Evolutionary conservation across 2,113 vertebrate species (phyloP).

Genomic region (Scortum barcoo): DNA sequence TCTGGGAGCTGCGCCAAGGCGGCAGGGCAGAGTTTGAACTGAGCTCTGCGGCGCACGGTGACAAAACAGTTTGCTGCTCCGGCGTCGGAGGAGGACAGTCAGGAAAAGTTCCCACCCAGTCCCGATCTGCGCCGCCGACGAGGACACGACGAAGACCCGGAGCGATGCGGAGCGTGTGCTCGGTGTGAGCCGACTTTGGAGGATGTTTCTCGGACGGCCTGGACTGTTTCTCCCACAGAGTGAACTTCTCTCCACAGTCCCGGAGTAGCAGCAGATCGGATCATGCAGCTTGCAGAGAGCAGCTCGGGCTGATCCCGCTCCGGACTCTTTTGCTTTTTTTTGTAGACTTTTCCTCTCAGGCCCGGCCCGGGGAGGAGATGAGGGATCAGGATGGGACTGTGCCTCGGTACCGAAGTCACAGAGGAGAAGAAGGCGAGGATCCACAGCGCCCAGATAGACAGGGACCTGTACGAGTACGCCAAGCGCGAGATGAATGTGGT

Average conservation of each 20-base stretch:
- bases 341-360: conserved; percentile 25
- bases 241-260: not conserved
- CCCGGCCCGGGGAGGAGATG: conserved; percentile 67
- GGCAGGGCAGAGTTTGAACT: conserved; percentile 63
- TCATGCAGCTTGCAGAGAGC: conserved; percentile 25
- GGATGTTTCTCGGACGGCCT: conserved; percentile 38
- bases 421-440: conserved; percentile 83
- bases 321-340: conserved; percentile 18
- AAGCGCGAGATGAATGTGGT: conserved; percentile 85
- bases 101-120: not conserved
- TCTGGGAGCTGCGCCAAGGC: conserved; percentile 41
- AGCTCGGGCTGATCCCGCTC: conserved; percentile 6
- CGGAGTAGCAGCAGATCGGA: not conserved
- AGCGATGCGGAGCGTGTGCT: too few relatives aligned
- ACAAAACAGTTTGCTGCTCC: conserved; percentile 5
- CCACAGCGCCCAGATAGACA: conserved; percentile 81
- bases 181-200: not conserved
- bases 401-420: conserved; percentile 83
- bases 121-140: not conserved
- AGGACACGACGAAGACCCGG: rapidly evolving
- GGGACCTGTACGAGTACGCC: conserved; percentile 81
- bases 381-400: conserved; percentile 83
- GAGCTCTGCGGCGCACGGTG: conserved; percentile 8
- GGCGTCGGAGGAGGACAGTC: not conserved
- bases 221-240: not conserved